These are phyloP conservation scores for Silurus aristotelis DNA, from an alignment of 2,797 vertebrate species.

Conservation along the genomic window DNA sequence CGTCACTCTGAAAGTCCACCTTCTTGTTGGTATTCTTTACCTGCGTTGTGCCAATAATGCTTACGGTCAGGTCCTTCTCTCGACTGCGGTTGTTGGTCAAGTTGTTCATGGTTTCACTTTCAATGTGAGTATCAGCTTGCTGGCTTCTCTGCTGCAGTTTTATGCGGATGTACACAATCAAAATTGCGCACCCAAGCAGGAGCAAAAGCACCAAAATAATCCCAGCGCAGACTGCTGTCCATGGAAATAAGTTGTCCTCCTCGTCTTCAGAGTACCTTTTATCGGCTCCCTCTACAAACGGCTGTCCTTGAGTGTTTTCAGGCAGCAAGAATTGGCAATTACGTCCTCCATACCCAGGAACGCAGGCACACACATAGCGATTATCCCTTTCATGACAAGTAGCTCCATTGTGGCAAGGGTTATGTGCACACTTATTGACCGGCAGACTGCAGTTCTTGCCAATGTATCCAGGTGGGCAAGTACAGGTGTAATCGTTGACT, in stretches of 20 bases:
- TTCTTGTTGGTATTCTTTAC: conserved; percentile 99
- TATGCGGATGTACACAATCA: conserved; percentile 86
- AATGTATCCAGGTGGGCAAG: conserved; percentile 89
- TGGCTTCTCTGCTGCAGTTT: conserved; percentile 84
- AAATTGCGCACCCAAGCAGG: conserved; percentile 86
- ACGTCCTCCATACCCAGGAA: conserved; percentile 87
- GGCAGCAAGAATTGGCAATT: conserved; percentile 97
- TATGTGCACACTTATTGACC: conserved; percentile 87
- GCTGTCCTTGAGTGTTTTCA: conserved; percentile 70
- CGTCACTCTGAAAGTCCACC: conserved; percentile 88
- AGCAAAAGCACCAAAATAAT: conserved; percentile 89
- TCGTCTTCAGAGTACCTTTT: conserved; percentile 72
- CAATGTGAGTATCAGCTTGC: conserved; percentile 77
- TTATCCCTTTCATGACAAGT: conserved; percentile 90
- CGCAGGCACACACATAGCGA: conserved; percentile 91
- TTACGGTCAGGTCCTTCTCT: conserved; percentile 88
- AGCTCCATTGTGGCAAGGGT: conserved; percentile 95
- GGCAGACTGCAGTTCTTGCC: conserved; percentile 92
- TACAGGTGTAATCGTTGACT: conserved; percentile 85
- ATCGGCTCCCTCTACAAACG: conserved; percentile 68
- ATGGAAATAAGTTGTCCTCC: conserved; percentile 82
- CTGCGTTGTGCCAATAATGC: conserved; percentile 83
- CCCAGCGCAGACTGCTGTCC: conserved; percentile 92
- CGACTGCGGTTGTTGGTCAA: conserved; percentile 90
- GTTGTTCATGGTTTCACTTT: conserved; percentile 98